Base-by-base conservation (phyloP, 37 sponge, comb jelly and placozoan species). In the Geodia barretti region DNA sequence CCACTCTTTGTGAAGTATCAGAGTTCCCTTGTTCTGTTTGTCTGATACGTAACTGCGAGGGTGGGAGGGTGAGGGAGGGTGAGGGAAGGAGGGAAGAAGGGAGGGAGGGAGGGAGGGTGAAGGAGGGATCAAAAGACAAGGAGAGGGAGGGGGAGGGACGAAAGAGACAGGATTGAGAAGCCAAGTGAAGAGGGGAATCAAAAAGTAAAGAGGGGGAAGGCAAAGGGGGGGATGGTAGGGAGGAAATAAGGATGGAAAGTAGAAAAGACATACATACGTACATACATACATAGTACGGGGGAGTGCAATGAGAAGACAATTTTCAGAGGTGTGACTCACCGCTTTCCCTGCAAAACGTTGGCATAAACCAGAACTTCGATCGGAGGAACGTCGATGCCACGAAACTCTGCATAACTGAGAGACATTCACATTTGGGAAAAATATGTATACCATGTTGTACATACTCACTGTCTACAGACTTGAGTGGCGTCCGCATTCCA, bases 311-410 rank as follows among this genome's bases (percentile, higher is more conserved):
- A 32, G n/a, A n/a, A n/a, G n/a, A n/a, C n/a, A n/a, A n/a, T n/a
- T n/a, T n/a, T n/a, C n/a, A n/a, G 1, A 25, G 30, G 23, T 62
- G 2, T 60, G 58, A 28, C 26, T 29, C 40, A 91, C 80, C 75
- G 58, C 63, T 78, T 90, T 25, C 91, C 91, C 30, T 88, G 89
- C 33, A 93, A 73, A 20, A 81, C 79, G 87, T 86, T 73, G 14
- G 83, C 87, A 33, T 85, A 83, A 23, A 91, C 81, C 60, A 95
- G 63, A 39, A 91, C 68, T 60, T 85, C 68, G 4, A 95, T 72
- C 19, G 59, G 80, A 3, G 91, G 91, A 34, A 91, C 35, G 14
- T 88, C 84, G 30, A 95, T 90, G 30, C 95, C 95, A 36, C 81
- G 71, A 14, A 86, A 32, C 35, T 79, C 70, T 7, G 59, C 82